Conservation (phyloP, 2,888 invertebrate species). For the Apocheima hispidaria region DNA sequence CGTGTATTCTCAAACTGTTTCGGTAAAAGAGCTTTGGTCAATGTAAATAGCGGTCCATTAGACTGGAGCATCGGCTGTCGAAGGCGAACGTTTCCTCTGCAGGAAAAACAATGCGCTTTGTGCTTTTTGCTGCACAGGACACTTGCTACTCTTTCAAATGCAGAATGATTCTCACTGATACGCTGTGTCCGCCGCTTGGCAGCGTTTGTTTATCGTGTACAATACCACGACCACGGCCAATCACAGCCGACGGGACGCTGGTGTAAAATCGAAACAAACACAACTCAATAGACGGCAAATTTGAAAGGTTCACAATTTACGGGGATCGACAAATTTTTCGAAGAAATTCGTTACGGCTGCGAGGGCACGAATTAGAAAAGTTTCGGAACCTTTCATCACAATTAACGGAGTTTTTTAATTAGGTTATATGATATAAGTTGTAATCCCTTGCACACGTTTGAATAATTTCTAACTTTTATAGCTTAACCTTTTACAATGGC, state of each 20-base stretch:
- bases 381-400: constrained; percentile 52
- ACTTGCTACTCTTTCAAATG: constrained; percentile 68
- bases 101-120: constrained; percentile 76
- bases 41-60: constrained; percentile 77
- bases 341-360: constrained; percentile 31
- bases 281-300: constrained; percentile 23
- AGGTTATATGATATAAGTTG: constrained; percentile 55
- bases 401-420: constrained; percentile 58
- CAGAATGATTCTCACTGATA: constrained; percentile 70
- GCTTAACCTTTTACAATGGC: constrained; percentile 47
- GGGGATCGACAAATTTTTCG: constrained; percentile 32
- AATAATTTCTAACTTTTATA: constrained; percentile 48
- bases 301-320: constrained; percentile 30
- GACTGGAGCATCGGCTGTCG: constrained; percentile 62
- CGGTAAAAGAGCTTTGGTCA: constrained; percentile 63
- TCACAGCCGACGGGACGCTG: constrained; percentile 42
- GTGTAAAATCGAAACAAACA: constrained; percentile 46
- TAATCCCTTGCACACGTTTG: constrained; percentile 57
- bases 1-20: constrained; percentile 54
- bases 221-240: constrained; percentile 56
- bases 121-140: constrained; percentile 73
- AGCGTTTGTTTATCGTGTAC: constrained; percentile 56
- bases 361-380: constrained; percentile 35
- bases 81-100: constrained; percentile 70
- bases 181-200: constrained; percentile 56